Conservation (phyloP, 1,140 invertebrate genomes). For the Neuroterus valhalla region DNA sequence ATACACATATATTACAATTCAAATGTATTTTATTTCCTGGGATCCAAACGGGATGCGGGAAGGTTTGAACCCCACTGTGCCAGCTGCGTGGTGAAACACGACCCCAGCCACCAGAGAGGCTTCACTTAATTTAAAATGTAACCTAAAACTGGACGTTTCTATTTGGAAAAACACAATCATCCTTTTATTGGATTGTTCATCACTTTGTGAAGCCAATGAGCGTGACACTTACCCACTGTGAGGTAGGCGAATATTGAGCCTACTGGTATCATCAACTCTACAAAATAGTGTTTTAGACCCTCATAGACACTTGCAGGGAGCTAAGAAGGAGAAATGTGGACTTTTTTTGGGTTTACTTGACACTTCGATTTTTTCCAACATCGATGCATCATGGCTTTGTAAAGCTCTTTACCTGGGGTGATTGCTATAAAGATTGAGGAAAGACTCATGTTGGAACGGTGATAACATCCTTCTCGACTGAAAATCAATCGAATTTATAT, state of each 20-base stretch:
- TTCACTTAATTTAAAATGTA: constrained; percentile 24
- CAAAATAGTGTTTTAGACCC: not conserved
- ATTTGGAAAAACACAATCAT: constrained; percentile 12
- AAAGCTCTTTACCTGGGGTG: too few species aligned
- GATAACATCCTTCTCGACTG: too few species aligned
- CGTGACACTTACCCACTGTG: not conserved
- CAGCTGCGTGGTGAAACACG: constrained; percentile 4
- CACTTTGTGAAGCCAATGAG: not conserved
- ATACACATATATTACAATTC: not conserved
- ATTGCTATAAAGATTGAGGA: too few species aligned
- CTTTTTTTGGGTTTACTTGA: too few species aligned
- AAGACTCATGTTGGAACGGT: too few species aligned
- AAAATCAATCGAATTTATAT: too few species aligned
- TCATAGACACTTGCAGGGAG: too few species aligned
- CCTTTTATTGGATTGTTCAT: not conserved
- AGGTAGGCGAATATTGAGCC: not conserved
- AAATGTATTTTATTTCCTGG: not conserved
- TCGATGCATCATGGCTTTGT: too few species aligned
- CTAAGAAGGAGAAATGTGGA: too few species aligned
- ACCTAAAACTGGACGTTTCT: not conserved
- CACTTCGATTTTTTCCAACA: too few species aligned
- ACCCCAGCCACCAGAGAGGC: not conserved
- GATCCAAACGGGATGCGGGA: not conserved
- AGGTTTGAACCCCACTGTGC: not conserved
- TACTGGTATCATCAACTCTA: not conserved